phyloP scores from a whole-genome alignment of 2,797 vertebrate genomes.

The Saxicola maurus region DNA sequence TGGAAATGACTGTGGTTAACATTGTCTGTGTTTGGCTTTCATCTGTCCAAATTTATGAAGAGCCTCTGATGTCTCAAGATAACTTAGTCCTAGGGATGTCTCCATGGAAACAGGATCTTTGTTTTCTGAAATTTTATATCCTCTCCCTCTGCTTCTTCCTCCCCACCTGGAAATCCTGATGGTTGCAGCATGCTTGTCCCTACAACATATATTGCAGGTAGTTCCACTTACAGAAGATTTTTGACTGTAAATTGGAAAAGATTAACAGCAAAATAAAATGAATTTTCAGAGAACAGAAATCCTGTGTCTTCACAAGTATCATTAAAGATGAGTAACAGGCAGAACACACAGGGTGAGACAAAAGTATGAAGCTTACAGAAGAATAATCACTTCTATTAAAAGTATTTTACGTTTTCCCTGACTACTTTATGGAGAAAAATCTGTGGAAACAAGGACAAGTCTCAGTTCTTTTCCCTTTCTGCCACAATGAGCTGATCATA shows the following conservation, averaged over 20 bases:
- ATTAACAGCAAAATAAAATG: background rate
- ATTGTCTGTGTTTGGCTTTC: conserved; percentile 2
- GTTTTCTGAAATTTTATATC: conserved; percentile 36
- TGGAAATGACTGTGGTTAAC: background rate
- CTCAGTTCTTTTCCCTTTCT: background rate
- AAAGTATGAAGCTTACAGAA: conserved; percentile 8
- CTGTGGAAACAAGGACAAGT: conserved; percentile 22
- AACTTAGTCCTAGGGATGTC: conserved; percentile 36
- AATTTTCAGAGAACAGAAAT: conserved; percentile 17
- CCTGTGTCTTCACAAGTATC: background rate
- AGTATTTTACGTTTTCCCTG: conserved; percentile 28
- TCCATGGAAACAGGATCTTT: conserved; percentile 58
- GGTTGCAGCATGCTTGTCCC: background rate
- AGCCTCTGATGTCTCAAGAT: conserved; percentile 29
- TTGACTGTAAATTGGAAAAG: background rate
- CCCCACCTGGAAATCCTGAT: background rate
- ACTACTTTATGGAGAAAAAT: conserved; percentile 40
- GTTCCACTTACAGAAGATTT: background rate
- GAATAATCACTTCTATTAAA: conserved; percentile 41
- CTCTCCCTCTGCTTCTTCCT: background rate
- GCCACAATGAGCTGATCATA: background rate
- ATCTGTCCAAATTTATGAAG: conserved; percentile 28
- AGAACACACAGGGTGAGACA: conserved; percentile 3
- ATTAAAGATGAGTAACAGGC: conserved; percentile 17
- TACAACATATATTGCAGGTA: background rate